phyloP scores from a whole-genome alignment of 2,888 invertebrate genomes.

The Lepas anatifera region DNA sequence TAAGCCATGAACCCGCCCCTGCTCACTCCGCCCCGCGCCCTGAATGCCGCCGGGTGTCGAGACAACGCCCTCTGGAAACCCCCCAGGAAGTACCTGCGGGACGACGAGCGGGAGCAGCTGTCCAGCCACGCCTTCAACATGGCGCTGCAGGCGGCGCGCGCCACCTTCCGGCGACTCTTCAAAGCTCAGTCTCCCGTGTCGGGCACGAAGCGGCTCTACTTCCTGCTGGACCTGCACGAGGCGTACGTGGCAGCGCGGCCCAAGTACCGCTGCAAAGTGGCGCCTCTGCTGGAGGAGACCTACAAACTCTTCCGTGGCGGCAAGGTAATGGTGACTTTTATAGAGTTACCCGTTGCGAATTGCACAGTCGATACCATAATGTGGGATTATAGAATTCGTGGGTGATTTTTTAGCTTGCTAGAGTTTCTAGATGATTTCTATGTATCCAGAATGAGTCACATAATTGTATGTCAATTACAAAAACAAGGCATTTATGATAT shows the following conservation, averaged over 20 bases:
- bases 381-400: no score
- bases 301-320: neutral
- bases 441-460: no score
- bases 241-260: conserved; percentile 38
- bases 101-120: conserved; percentile 67
- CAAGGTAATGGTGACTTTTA: neutral
- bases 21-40: no score
- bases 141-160: conserved; percentile 35
- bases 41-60: no score
- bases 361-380: no score
- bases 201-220: conserved; percentile 29
- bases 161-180: conserved; percentile 21
- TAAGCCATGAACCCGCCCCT: no score
- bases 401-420: no score
- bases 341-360: no score
- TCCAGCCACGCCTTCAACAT: conserved; percentile 64
- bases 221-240: conserved; percentile 48
- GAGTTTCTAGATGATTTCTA: no score
- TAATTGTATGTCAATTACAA: no score
- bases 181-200: conserved; percentile 25
- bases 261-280: neutral
- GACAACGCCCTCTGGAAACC: no score
- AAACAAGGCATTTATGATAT: no score
- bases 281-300: neutral
- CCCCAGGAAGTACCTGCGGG: conserved; percentile 63